phyloP scores from a whole-genome alignment of 30 jellyfish, hydroid and myxozoan species.

The Catostylus mosaicus region DNA sequence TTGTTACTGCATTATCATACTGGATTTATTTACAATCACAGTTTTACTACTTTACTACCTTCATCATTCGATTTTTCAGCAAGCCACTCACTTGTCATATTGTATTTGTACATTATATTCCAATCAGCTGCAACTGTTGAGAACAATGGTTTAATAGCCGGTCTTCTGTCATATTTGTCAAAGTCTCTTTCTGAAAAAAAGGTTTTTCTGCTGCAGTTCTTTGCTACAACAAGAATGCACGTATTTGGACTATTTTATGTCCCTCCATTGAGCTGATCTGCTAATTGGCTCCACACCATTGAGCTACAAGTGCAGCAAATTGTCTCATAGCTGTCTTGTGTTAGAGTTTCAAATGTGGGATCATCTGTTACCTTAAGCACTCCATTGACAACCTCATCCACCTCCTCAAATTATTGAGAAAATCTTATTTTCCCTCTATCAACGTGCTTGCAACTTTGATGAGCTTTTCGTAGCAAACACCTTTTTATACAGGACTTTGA shows the following conservation, averaged over 20 bases:
- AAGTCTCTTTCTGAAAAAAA: slow-evolving; percentile 33
- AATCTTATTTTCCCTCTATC: too few relatives aligned
- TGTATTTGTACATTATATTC: slow-evolving; percentile 28
- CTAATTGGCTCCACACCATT: too few relatives aligned
- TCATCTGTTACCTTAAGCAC: too few relatives aligned
- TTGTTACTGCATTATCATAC: slow-evolving; percentile 2
- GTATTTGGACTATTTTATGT: slow-evolving; percentile 10
- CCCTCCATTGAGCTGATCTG: too few relatives aligned
- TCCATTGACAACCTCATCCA: too few relatives aligned
- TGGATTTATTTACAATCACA: not conserved
- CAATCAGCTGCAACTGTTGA: slow-evolving; percentile 53
- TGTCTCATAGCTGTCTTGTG: too few relatives aligned
- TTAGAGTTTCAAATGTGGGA: too few relatives aligned
- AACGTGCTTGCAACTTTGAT: too few relatives aligned
- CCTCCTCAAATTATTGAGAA: too few relatives aligned
- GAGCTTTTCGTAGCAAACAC: too few relatives aligned
- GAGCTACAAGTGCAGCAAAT: too few relatives aligned
- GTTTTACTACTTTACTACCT: not conserved
- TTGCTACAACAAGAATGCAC: not conserved
- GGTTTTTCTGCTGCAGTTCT: slow-evolving; percentile 11
- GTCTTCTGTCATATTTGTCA: slow-evolving; percentile 27
- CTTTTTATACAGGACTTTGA: too few relatives aligned
- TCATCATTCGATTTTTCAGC: slow-evolving; percentile 25
- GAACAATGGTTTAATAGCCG: slow-evolving; percentile 14
- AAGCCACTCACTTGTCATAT: slow-evolving; percentile 47